Evolutionary conservation across 2,888 invertebrate genomes (phyloP).

Genomic region (Hydraecia micacea): DNA sequence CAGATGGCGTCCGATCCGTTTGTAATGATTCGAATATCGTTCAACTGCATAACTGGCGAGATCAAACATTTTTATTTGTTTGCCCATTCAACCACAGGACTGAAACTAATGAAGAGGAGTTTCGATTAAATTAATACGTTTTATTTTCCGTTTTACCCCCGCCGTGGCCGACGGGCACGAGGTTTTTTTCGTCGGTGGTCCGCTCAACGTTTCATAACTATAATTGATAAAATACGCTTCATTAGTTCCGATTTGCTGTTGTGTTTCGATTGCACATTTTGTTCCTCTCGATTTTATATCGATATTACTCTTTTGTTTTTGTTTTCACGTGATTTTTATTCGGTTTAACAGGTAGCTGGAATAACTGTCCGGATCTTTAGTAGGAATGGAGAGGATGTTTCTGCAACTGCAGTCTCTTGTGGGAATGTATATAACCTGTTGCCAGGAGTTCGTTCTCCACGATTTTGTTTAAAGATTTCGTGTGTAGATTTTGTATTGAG

Average conservation of each 20-base stretch:
- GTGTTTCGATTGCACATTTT: slow-evolving; percentile 62
- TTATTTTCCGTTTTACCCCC: slow-evolving; percentile 80
- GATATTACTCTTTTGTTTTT: slow-evolving; percentile 54
- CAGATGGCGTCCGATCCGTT: slow-evolving; percentile 71
- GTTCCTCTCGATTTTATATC: slow-evolving; percentile 57
- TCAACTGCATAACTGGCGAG: slow-evolving; percentile 84
- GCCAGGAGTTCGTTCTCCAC: slow-evolving; percentile 34
- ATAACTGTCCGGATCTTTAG: slow-evolving; percentile 54
- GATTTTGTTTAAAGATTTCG: slow-evolving; percentile 39
- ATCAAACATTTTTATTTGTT: slow-evolving; percentile 89
- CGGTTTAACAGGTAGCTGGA: slow-evolving; percentile 48
- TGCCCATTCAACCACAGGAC: slow-evolving; percentile 86
- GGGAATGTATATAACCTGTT: slow-evolving; percentile 58
- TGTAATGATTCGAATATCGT: slow-evolving; percentile 85
- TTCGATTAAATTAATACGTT: slow-evolving; percentile 88
- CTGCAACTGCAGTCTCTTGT: slow-evolving; percentile 54
- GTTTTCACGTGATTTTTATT: slow-evolving; percentile 54
- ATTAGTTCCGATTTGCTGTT: slow-evolving; percentile 78
- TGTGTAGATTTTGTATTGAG: slow-evolving; percentile 21
- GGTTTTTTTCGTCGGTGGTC: slow-evolving; percentile 75
- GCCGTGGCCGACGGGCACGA: slow-evolving; percentile 70
- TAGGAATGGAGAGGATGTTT: slow-evolving; percentile 49
- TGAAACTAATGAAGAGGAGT: slow-evolving; percentile 89
- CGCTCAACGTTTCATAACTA: slow-evolving; percentile 74
- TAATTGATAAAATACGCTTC: slow-evolving; percentile 82